A percentile compares a stretch with the other conserved stretches of the same genome.
These are phyloP conservation scores for Montipora capricornis DNA, from an alignment of 64 coral and sea anemone genomes.

Conservation along the genomic window DNA sequence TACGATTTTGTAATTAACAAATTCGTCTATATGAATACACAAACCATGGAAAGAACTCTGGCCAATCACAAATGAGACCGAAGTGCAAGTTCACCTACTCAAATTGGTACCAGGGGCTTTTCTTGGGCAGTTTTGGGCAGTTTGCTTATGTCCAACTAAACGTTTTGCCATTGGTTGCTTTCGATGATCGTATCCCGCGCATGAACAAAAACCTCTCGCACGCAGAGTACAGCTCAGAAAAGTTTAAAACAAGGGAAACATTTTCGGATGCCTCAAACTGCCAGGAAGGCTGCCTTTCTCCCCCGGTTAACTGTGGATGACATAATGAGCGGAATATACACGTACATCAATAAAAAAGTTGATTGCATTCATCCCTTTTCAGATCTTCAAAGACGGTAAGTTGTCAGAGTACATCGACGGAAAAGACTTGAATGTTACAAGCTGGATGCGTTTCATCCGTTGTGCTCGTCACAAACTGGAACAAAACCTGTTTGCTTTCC, in stretches of 20 bases:
- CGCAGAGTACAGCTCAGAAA: too few species aligned
- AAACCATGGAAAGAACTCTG: neutral
- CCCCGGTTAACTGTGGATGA: too few species aligned
- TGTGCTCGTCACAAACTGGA: conserved; percentile 48
- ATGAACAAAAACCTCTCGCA: too few species aligned
- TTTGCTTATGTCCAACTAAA: neutral
- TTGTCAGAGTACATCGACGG: conserved; percentile 58
- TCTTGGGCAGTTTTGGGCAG: neutral
- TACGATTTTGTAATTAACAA: neutral
- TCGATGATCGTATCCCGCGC: too few species aligned
- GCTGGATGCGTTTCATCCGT: conserved; percentile 75
- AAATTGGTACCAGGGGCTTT: neutral
- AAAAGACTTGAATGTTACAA: conserved; percentile 57
- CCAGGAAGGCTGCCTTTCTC: too few species aligned
- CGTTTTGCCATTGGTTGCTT: neutral
- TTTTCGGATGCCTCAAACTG: too few species aligned
- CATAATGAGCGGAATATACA: too few species aligned
- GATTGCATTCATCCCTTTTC: neutral
- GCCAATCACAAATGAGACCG: neutral
- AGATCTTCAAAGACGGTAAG: conserved; percentile 66
- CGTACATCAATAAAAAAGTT: neutral
- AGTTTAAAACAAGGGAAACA: too few species aligned
- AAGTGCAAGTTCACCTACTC: neutral
- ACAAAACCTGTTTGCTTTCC: conserved; percentile 74
- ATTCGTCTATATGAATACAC: too few species aligned